Evolutionary conservation across 2,113 vertebrate genomes (phyloP).

Genomic region (Myocastor coypus): DNA sequence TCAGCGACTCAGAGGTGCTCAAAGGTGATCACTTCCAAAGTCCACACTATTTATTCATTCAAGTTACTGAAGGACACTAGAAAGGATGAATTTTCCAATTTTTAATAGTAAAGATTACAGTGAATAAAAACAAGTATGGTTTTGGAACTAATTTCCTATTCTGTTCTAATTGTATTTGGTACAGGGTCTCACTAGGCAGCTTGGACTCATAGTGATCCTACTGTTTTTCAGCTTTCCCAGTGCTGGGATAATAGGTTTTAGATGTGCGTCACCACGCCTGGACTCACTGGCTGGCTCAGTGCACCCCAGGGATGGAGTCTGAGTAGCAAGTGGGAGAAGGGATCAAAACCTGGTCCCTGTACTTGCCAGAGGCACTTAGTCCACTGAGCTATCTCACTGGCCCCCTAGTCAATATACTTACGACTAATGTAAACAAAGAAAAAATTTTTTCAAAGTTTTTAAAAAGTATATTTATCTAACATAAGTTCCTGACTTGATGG

Average conservation of each 20-base stretch:
- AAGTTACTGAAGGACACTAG: neutral
- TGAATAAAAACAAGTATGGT: constrained; percentile 52
- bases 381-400: too few relatives aligned
- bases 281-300: too few relatives aligned
- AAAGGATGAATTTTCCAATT: neutral
- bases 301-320: too few relatives aligned
- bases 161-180: neutral
- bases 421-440: constrained; percentile 17
- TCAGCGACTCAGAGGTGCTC: neutral
- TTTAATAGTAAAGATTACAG: neutral
- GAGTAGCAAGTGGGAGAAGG: too few relatives aligned
- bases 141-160: constrained; percentile 7
- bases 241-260: too few relatives aligned
- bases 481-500: neutral
- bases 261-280: too few relatives aligned
- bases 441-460: constrained; percentile 24
- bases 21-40: neutral
- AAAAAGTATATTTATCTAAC: neutral
- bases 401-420: neutral
- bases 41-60: neutral
- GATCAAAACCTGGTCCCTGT: too few relatives aligned
- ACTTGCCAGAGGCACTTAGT: too few relatives aligned
- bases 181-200: too few relatives aligned
- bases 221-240: too few relatives aligned
- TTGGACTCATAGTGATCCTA: too few relatives aligned